phyloP scores from a whole-genome alignment of 2,888 invertebrate genomes.

The Brenthis hecate region DNA sequence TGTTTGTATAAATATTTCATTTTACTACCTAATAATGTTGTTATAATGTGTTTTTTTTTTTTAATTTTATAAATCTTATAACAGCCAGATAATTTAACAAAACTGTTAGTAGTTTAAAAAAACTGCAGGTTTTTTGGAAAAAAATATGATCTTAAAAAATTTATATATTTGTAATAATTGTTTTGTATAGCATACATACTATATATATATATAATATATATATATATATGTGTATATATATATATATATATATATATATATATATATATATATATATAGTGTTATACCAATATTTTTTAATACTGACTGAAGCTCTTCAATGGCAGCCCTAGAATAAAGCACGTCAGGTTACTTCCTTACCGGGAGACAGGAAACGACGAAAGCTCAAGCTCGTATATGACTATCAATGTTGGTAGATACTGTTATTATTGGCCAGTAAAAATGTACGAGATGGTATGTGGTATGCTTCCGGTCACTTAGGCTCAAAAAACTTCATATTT shows the following conservation, averaged over 20 bases:
- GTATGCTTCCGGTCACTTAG: constrained; percentile 21
- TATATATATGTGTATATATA: too few species aligned
- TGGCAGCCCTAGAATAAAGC: constrained; percentile 43
- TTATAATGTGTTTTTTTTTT: too few species aligned
- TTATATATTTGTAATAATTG: not conserved
- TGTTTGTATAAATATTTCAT: not conserved
- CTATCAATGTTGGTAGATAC: constrained; percentile 41
- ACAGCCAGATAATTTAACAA: too few species aligned
- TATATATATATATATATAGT: too few species aligned
- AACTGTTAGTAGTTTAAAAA: too few species aligned
- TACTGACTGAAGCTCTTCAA: constrained; percentile 6
- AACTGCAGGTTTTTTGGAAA: not conserved
- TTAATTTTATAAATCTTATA: too few species aligned
- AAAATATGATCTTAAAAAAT: not conserved
- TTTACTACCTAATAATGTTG: too few species aligned
- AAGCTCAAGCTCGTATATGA: constrained; percentile 48
- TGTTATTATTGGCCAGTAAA: constrained; percentile 35
- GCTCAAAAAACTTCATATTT: not conserved
- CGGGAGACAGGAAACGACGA: constrained; percentile 68
- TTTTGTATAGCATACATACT: not conserved
- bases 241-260: too few species aligned
- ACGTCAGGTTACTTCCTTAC: constrained; percentile 71
- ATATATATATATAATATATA: too few species aligned
- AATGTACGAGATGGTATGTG: constrained; percentile 26
- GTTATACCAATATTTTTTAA: not conserved